Percentiles rank a stretch among this genome's conserved stretches.
These are phyloP conservation scores for Dexiosoma caninum DNA, from an alignment of 2,888 invertebrate species.

Conservation along the genomic window DNA sequence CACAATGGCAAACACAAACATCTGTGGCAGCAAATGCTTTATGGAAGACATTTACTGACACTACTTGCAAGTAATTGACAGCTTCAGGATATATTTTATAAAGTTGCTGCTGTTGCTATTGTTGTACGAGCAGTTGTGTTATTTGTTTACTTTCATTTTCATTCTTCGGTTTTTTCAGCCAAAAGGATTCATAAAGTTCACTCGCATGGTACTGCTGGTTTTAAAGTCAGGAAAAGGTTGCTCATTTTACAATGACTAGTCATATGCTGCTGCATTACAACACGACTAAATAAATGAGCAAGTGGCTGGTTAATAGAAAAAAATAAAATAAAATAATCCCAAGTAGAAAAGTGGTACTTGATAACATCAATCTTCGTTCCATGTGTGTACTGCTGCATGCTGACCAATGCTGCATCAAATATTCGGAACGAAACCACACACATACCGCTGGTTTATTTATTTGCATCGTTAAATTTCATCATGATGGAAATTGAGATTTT, in stretches of 20 bases:
- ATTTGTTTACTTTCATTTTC: background rate
- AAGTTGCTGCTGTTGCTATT: too few species aligned
- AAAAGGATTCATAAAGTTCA: background rate
- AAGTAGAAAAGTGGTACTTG: background rate
- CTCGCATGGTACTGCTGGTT: background rate
- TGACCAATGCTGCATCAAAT: background rate
- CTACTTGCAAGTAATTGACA: slow-evolving; percentile 53
- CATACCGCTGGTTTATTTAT: too few species aligned
- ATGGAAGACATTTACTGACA: slow-evolving; percentile 21
- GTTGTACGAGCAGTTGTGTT: background rate
- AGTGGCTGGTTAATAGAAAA: background rate
- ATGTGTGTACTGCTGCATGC: background rate
- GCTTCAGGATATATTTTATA: slow-evolving; percentile 31
- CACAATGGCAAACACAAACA: background rate
- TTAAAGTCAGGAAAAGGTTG: slow-evolving; percentile 17
- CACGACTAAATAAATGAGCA: background rate
- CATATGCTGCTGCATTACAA: background rate
- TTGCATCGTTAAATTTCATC: slow-evolving; percentile 42
- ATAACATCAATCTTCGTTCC: background rate
- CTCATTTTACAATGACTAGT: slow-evolving; percentile 16
- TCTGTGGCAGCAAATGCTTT: background rate
- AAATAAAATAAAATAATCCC: background rate
- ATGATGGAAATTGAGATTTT: slow-evolving; percentile 46
- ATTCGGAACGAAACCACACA: too few species aligned
- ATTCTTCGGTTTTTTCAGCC: background rate